Conservation (phyloP, 2,888 invertebrate genomes). For the Melolontha melolontha region DNA sequence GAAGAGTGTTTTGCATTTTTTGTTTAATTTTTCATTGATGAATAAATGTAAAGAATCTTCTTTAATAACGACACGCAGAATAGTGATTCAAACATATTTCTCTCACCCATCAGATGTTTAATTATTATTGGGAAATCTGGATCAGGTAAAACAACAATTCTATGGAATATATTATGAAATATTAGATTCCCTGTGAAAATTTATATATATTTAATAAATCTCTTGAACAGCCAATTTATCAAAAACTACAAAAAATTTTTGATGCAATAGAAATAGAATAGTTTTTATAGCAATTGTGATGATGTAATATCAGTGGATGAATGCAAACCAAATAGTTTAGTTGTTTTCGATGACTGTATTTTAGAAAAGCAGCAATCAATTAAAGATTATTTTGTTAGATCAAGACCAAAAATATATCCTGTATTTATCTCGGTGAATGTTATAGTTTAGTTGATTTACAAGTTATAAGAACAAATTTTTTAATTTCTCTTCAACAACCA, state of each 20-base stretch:
- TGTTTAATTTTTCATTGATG: no score
- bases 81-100: no score
- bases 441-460: conserved; percentile 2
- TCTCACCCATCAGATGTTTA: no score
- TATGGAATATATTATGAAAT: no score
- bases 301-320: conserved; percentile 15
- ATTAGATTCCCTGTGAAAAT: conserved; percentile 11
- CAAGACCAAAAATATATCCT: conserved; percentile 23
- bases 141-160: no score
- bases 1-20: no score
- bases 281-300: conserved; percentile 17
- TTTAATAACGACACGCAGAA: no score
- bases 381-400: conserved; percentile 16
- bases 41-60: no score
- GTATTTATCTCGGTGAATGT: neutral
- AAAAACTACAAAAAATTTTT: conserved; percentile 11
- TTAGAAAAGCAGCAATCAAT: conserved; percentile 4
- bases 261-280: neutral
- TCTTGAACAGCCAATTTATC: conserved; percentile 4
- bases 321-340: conserved; percentile 8
- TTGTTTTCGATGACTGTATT: conserved; percentile 19
- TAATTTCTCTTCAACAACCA: conserved; percentile 4
- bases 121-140: no score
- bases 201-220: conserved; percentile 15
- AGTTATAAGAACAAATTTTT: conserved; percentile 12